Percentiles rank a stretch among this genome's conserved stretches.
Evolutionary conservation across 2,888 invertebrate species (phyloP).

Genomic region (Latrodectus elegans): DNA sequence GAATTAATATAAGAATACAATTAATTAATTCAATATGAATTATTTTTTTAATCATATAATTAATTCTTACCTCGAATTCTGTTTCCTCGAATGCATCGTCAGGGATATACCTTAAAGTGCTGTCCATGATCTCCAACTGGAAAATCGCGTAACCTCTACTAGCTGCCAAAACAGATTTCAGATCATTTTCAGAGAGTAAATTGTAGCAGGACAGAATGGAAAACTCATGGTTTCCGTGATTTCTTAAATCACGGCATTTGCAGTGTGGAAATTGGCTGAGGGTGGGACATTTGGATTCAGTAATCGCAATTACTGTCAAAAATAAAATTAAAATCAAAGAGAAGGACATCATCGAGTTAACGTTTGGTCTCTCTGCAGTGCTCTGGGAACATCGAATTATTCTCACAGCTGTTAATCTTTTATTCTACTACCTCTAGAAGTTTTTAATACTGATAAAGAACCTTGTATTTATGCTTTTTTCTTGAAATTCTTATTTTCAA

Average conservation of each 20-base stretch:
- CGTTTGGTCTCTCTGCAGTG: neutral
- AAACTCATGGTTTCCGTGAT: slow-evolving; percentile 23
- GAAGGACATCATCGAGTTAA: no score
- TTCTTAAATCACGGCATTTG: slow-evolving; percentile 6
- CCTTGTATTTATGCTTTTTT: no score
- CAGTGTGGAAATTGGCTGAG: neutral
- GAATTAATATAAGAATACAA: no score
- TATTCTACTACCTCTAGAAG: no score
- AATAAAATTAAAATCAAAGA: neutral
- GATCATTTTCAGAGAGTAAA: slow-evolving; percentile 36
- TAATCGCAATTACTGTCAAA: neutral
- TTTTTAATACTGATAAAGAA: no score
- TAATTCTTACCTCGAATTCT: slow-evolving; percentile 34
- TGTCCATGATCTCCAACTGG: slow-evolving; percentile 41
- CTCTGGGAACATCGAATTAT: no score
- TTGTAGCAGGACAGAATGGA: slow-evolving; percentile 21
- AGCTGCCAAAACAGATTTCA: slow-evolving; percentile 6
- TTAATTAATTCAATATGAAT: no score
- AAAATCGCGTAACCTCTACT: slow-evolving; percentile 27
- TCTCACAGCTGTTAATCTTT: no score
- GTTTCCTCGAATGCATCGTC: slow-evolving; percentile 39
- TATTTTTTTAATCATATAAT: no score
- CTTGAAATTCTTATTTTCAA: no score
- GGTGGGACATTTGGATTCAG: slow-evolving; percentile 10
- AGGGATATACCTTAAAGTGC: slow-evolving; percentile 37